A percentile compares a stretch with the other conserved stretches of the same genome.
phyloP scores from a whole-genome alignment of 35 echinoderm and acorn worm genomes.

The Acanthaster planci region DNA sequence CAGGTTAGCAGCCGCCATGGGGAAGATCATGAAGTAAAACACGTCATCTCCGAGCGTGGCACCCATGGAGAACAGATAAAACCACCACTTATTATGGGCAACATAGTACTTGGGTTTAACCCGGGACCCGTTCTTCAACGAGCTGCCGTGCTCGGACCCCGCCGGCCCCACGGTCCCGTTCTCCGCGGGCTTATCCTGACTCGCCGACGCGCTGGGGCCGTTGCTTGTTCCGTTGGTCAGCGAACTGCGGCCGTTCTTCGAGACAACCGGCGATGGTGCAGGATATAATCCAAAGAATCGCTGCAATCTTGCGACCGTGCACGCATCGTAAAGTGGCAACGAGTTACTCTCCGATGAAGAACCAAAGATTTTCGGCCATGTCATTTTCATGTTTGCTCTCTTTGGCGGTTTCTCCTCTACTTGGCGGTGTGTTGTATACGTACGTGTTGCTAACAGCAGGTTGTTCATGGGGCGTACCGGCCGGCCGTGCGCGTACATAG shows the following conservation, averaged over 20 bases:
- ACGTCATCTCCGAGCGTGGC: slow-evolving; percentile 83
- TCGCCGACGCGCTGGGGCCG: neutral
- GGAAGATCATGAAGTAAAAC: slow-evolving; percentile 85
- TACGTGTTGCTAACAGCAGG: too few species aligned
- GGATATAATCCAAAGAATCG: slow-evolving; percentile 50
- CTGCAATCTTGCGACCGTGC: slow-evolving; percentile 44
- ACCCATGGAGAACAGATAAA: slow-evolving; percentile 77
- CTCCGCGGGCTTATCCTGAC: neutral
- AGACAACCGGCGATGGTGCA: neutral
- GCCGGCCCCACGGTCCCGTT: neutral
- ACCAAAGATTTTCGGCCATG: slow-evolving; percentile 10
- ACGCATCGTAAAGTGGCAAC: slow-evolving; percentile 12
- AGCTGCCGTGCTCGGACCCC: neutral
- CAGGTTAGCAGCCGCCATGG: slow-evolving; percentile 76
- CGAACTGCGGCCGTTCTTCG: neutral
- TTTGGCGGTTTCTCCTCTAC: too few species aligned
- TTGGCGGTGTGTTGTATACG: too few species aligned
- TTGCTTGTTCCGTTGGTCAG: neutral
- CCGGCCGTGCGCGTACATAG: too few species aligned
- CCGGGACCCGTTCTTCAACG: neutral
- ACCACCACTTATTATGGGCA: slow-evolving; percentile 82
- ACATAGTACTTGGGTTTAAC: slow-evolving; percentile 32
- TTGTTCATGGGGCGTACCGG: too few species aligned
- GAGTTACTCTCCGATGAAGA: neutral
- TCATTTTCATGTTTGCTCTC: neutral